These are phyloP conservation scores for Eira barbara DNA, from an alignment of 2,113 vertebrate species.

Conservation along the genomic window DNA sequence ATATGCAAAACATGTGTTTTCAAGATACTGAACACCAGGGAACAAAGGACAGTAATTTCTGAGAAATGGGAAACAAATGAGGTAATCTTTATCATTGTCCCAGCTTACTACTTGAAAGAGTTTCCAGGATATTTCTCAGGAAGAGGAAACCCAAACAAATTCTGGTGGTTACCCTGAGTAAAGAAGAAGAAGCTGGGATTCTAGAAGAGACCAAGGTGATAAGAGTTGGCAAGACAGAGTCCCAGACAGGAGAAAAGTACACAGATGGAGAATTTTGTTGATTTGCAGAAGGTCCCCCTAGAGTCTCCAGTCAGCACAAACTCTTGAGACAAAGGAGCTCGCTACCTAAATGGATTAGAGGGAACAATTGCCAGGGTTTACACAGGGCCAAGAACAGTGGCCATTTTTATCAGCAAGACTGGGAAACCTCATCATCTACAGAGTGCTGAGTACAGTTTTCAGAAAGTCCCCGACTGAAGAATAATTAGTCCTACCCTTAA, in stretches of 20 bases:
- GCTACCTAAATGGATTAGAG: neutral
- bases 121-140: neutral
- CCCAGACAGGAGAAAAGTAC: neutral
- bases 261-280: neutral
- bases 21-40: neutral
- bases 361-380: neutral
- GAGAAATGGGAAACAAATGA: neutral
- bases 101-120: neutral
- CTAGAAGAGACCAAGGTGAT: neutral
- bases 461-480: neutral
- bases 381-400: neutral
- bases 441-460: neutral
- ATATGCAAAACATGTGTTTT: neutral
- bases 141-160: neutral
- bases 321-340: neutral
- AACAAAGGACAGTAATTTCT: neutral
- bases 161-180: neutral
- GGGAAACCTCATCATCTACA: neutral
- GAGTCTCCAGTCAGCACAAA: neutral
- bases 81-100: neutral
- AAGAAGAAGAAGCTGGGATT: neutral
- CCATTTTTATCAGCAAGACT: neutral
- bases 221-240: neutral
- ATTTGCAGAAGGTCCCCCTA: neutral
- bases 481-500: neutral